Evolutionary conservation across 35 echinoderm and acorn worm species (phyloP), one percentile per base, ranked within the genome.

Genomic region (Strongylocentrotus purpuratus): DNA sequence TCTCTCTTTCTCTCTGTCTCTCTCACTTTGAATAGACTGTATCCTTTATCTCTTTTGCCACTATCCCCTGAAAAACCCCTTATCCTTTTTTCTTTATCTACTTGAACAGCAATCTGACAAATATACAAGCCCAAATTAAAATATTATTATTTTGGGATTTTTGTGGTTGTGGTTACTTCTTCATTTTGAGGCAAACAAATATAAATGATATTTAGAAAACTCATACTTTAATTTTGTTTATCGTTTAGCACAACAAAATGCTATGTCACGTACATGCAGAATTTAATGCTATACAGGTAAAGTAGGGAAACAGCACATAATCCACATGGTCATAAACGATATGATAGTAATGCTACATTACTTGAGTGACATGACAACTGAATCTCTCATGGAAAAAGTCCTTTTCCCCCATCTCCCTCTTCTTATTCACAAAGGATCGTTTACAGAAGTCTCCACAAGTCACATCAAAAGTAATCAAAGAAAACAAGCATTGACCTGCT

Each of bases 401-500:
- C 4, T 55, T 55, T 55, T n/a, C 65, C 61, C 22, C 65, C 65
- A n/a, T 78, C 65, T n/a, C 25, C 2, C 28, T 28, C 5, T 78
- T 28, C 65, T n/a, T 78, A 78, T 28, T 8, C 65, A 78, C 65
- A 28, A 28, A 78, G 65, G 65, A 78, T 78, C 22, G 1, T 28
- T 78, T 78, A 28, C 25, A 78, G 25, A 78, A 78, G 65, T 15
- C 65, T 28, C 25, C 25, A 22, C 65, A 78, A 28, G 65, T 7
- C 65, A 78, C 7, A 78, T 78, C 65, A 78, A 78, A 78, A 78
- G 65, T 78, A 78, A 78, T 78, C 20, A 78, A 78, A n/a, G 65
- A 78, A 78, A 28, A 78, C 65, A 78, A 78, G 20, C 65, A 78
- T 78, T 78, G 65, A 78, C 65, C 65, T 78, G 65, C 65, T 78